A percentile compares a stretch with the other conserved stretches of the same genome.
These are phyloP conservation scores for Myioborus melanocephalus DNA, from an alignment of 2,797 vertebrate genomes.

Conservation along the genomic window DNA sequence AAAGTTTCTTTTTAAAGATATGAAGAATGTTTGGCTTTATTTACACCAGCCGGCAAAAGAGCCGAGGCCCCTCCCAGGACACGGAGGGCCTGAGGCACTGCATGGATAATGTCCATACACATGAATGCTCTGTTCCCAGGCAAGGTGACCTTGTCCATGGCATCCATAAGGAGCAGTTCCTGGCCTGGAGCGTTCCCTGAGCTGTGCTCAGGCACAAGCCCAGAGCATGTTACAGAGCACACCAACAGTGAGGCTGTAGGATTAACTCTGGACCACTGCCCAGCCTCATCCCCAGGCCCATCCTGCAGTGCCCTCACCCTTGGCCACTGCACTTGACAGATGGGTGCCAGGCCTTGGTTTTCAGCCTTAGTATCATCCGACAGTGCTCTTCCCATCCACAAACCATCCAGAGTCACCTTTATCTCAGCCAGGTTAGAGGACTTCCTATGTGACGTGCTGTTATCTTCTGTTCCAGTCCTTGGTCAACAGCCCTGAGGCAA, in stretches of 20 bases:
- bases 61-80: background rate
- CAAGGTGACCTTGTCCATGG: background rate
- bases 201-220: background rate
- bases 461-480: conserved; percentile 59
- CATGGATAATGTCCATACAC: background rate
- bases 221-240: background rate
- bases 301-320: background rate
- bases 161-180: rapidly evolving
- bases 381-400: background rate
- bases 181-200: background rate
- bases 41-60: background rate
- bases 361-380: background rate
- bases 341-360: background rate
- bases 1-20: background rate
- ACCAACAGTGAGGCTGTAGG: rapidly evolving
- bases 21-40: background rate
- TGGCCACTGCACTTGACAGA: background rate
- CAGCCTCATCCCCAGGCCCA: background rate
- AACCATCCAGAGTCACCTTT: background rate
- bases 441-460: background rate
- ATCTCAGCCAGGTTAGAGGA: background rate
- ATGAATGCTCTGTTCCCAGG: rapidly evolving
- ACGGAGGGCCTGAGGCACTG: background rate
- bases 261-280: rapidly evolving
- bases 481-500: conserved; percentile 38